Base-by-base conservation (phyloP, 2,797 vertebrate genomes). In the Catostomus latipinnis region DNA sequence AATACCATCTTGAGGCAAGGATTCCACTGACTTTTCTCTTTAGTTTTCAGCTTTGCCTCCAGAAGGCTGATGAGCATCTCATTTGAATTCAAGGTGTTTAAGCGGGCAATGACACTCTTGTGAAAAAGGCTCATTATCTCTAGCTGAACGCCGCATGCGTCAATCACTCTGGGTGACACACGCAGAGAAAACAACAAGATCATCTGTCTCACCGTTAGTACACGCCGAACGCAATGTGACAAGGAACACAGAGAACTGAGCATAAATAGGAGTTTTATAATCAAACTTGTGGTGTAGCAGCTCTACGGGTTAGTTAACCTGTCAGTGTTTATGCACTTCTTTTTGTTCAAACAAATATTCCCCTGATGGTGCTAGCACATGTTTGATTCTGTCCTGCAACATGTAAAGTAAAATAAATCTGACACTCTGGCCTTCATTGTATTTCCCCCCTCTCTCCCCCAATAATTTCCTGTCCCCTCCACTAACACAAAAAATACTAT, bases 91-190 rank as follows among this genome's bases (percentile, higher is more conserved):
- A 18, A 62, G 49, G n/a, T 52, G 66, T 60, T 62, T 22, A 45
- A 61, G 76, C 56, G 18, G 13, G 60, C 66, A 16, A 52, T 14
- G 65, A 68, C 58, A 71, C 58, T 71, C 57, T 54, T 62, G 57
- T 71, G 68, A 62, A 78, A 78, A 65, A 2, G 22, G 68, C 68
- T 71, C 58, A 78, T 78, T 65, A 78, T 71, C 68, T 63, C 34
- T 68, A 71, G 60, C 76, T 56, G 76, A 79, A 79, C 76, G 12
- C 68, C 6, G 1, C 58, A 69, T 1, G 50, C 16, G 58, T 71
- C 76, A 71, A 48, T 79, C 76, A 56, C 57, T 71, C 73, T 54
- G 43, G 46, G 45, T 76, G 72, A 72, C 80, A 70, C 5, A 43
- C 10, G 12, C 52, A 45, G 58, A 71, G 66, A 76, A 57, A 58